These are phyloP conservation scores for Sminthurinus aureus DNA, from an alignment of 2,888 invertebrate genomes.

Conservation along the genomic window DNA sequence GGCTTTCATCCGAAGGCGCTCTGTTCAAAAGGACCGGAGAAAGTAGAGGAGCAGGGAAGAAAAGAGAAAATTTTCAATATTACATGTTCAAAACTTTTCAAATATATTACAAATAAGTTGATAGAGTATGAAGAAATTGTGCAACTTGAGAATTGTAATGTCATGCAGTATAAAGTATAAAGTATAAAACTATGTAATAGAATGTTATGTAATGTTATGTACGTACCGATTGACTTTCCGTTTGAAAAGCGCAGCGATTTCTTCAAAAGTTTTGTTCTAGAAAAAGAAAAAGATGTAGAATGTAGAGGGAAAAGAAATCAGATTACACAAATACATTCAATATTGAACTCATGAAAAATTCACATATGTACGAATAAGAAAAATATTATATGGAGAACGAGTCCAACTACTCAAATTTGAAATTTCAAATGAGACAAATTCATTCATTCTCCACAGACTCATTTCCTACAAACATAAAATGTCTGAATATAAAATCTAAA, in stretches of 20 bases:
- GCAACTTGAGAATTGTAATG: neutral
- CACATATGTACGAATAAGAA: too few species aligned
- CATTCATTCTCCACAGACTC: too few species aligned
- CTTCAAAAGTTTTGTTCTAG: slow-evolving; percentile 92
- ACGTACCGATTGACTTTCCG: slow-evolving; percentile 66
- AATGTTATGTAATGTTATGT: slow-evolving; percentile 18
- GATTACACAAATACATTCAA: neutral
- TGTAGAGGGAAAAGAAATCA: neutral
- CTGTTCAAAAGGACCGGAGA: slow-evolving; percentile 39
- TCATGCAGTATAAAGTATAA: too few species aligned
- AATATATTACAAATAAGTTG: neutral
- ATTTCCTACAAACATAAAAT: neutral
- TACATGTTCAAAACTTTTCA: neutral
- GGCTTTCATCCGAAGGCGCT: slow-evolving; percentile 57
- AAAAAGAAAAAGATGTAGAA: neutral
- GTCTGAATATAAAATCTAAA: neutral
- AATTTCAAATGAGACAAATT: neutral
- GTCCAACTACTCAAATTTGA: too few species aligned
- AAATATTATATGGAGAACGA: too few species aligned
- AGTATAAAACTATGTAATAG: neutral
- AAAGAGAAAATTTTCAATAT: neutral
- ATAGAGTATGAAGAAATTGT: neutral
- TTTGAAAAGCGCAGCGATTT: slow-evolving; percentile 92
- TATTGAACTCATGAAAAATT: neutral
- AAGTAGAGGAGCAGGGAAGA: neutral